Evolutionary conservation across 1,140 invertebrate genomes (phyloP).

Genomic region (Lordiphosa mommai): DNA sequence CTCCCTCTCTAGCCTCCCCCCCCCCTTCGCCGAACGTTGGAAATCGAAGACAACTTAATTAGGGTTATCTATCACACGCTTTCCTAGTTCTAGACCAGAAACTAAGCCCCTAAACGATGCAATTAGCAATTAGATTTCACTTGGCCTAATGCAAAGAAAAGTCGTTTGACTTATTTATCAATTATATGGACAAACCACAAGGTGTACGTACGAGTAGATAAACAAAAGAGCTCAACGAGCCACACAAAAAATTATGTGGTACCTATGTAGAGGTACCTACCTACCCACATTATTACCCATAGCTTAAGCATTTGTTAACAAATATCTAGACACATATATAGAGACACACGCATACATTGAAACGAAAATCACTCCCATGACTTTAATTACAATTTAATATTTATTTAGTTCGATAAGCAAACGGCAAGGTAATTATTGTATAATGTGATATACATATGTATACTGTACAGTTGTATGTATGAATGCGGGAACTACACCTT

Average conservation of each 20-base stretch:
- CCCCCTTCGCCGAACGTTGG: too few species aligned
- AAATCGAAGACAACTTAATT: constrained; percentile 54
- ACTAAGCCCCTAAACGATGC: constrained; percentile 57
- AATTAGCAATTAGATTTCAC: constrained; percentile 76
- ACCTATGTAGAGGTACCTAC: too few species aligned
- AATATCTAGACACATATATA: constrained; percentile 1
- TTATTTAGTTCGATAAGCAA: constrained; percentile 72
- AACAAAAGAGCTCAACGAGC: constrained; percentile 53
- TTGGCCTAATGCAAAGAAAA: constrained; percentile 61
- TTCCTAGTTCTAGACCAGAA: constrained; percentile 16
- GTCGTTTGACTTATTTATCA: constrained; percentile 70
- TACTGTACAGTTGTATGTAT: too few species aligned
- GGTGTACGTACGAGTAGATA: constrained; percentile 41
- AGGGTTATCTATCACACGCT: constrained; percentile 60
- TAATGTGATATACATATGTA: constrained; percentile 51
- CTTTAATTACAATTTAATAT: constrained; percentile 79
- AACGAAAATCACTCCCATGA: constrained; percentile 65
- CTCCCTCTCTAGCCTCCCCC: not conserved
- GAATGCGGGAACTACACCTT: constrained; percentile 39
- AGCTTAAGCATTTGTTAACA: constrained; percentile 42
- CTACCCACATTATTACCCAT: not conserved
- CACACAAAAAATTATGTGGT: constrained; percentile 30
- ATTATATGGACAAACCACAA: constrained; percentile 44
- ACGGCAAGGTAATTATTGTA: constrained; percentile 59
- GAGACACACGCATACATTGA: constrained; percentile 6